phyloP scores from a whole-genome alignment of 1,140 invertebrate species.

The Daktulosphaira vitifoliae region DNA sequence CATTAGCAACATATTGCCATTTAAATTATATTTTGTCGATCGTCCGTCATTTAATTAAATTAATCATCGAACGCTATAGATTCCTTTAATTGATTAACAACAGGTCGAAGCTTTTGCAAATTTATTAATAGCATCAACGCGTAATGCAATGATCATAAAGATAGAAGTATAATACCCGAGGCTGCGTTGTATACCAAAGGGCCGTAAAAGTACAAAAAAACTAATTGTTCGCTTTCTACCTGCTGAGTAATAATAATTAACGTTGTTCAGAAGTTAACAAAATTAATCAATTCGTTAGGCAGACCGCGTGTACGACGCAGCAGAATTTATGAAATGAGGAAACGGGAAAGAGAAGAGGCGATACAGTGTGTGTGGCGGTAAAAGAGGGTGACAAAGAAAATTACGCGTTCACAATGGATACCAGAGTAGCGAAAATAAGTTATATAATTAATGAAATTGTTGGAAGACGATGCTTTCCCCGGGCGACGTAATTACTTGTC shows the following conservation, averaged over 20 bases:
- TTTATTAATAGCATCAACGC: too few species aligned
- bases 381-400: slow-evolving; percentile 19
- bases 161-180: too few species aligned
- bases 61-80: too few species aligned
- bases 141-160: too few species aligned
- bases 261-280: slow-evolving; percentile 27
- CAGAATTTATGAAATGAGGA: background rate
- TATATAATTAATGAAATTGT: slow-evolving; percentile 34
- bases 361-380: background rate
- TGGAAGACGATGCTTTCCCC: slow-evolving; percentile 19
- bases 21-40: too few species aligned
- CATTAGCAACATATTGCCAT: too few species aligned
- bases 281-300: slow-evolving; percentile 33
- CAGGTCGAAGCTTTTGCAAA: too few species aligned
- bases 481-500: slow-evolving; percentile 30
- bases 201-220: too few species aligned
- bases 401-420: slow-evolving; percentile 30
- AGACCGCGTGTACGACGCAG: background rate
- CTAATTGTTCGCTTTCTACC: slow-evolving; percentile 11
- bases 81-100: too few species aligned
- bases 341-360: background rate
- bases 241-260: slow-evolving; percentile 25
- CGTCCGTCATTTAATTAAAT: too few species aligned
- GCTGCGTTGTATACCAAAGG: too few species aligned
- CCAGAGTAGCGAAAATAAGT: slow-evolving; percentile 31